phyloP scores from a whole-genome alignment of 1,140 invertebrate genomes.

The Trissolcus basalis region DNA sequence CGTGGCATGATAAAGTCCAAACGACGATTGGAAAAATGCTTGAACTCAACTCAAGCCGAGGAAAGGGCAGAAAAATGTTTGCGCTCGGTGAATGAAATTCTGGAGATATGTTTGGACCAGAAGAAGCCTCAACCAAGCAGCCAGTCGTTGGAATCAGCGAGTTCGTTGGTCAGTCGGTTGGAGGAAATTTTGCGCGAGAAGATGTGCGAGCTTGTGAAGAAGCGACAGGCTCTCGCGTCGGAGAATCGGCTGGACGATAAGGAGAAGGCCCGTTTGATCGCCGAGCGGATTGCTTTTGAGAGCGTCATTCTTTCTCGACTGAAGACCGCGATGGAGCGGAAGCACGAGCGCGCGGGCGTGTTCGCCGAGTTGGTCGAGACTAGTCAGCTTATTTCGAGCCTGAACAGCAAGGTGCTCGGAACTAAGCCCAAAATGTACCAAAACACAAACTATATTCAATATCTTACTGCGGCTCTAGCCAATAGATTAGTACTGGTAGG shows the following conservation, averaged over 20 bases:
- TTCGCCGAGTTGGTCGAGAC: conserved; percentile 80
- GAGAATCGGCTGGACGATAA: conserved; percentile 80
- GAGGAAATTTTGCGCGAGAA: conserved; percentile 81
- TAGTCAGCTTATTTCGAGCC: conserved; percentile 82
- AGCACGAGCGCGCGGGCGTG: conserved; percentile 62
- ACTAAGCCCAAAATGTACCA: conserved; percentile 76
- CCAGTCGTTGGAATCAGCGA: conserved; percentile 78
- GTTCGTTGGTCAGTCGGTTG: conserved; percentile 78
- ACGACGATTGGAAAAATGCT: conserved; percentile 67
- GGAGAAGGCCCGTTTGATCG: conserved; percentile 82
- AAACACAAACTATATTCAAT: conserved; percentile 79
- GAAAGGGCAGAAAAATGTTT: conserved; percentile 72
- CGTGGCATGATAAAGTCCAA: conserved; percentile 69
- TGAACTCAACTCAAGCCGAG: conserved; percentile 69
- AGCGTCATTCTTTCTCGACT: conserved; percentile 81
- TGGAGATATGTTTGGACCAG: conserved; percentile 68
- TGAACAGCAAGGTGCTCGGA: conserved; percentile 81
- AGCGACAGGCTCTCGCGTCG: conserved; percentile 78
- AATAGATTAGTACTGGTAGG: conserved; percentile 77
- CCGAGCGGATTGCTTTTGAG: conserved; percentile 86
- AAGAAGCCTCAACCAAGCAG: conserved; percentile 65
- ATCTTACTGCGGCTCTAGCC: conserved; percentile 80
- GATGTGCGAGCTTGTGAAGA: conserved; percentile 80
- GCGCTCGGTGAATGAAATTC: conserved; percentile 70
- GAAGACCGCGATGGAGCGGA: conserved; percentile 76